Evolutionary conservation across 2,888 invertebrate species (phyloP).

Genomic region (Pemphredon lugubris): DNA sequence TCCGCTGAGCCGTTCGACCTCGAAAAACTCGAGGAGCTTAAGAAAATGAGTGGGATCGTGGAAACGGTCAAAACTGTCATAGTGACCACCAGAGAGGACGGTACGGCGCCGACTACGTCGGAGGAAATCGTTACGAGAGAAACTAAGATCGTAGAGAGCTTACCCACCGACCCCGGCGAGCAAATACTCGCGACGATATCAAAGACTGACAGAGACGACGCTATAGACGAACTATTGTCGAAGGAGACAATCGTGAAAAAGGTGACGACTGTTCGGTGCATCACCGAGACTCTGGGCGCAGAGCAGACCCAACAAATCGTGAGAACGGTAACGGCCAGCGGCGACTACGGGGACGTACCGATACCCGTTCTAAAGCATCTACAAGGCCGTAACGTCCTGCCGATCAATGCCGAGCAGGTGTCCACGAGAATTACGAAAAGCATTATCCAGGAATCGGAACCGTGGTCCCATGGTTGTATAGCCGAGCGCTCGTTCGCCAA

Average conservation of each 20-base stretch:
- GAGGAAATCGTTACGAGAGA: constrained; percentile 20
- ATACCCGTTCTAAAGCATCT: constrained; percentile 31
- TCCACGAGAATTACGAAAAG: constrained; percentile 34
- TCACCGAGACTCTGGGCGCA: constrained; percentile 39
- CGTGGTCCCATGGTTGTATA: constrained; percentile 40
- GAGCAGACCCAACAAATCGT: constrained; percentile 45
- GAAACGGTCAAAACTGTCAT: constrained; percentile 36
- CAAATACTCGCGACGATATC: constrained; percentile 13
- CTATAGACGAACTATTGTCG: constrained; percentile 6
- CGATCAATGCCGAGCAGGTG: constrained; percentile 22
- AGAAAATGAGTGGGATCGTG: constrained; percentile 18
- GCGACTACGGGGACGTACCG: constrained; percentile 25
- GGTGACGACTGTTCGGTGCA: constrained; percentile 58
- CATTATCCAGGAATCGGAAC: constrained; percentile 29
- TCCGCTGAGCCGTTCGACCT: constrained; percentile 15
- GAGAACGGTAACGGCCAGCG: constrained; percentile 30
- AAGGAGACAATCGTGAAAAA: constrained; percentile 52
- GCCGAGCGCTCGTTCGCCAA: constrained; percentile 23
- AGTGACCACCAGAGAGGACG: constrained; percentile 13
- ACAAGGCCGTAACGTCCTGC: constrained; percentile 27
- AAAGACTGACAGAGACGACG: constrained; percentile 18
- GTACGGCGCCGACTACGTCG: constrained; percentile 4
- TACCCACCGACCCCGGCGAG: constrained; percentile 5
- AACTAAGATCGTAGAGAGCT: constrained; percentile 13
- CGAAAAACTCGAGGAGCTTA: constrained; percentile 20